Evolutionary conservation across 92 coral and sea anemone species (phyloP), one percentile per base, ranked within the genome.

Genomic region (Virgularia gustaviana): DNA sequence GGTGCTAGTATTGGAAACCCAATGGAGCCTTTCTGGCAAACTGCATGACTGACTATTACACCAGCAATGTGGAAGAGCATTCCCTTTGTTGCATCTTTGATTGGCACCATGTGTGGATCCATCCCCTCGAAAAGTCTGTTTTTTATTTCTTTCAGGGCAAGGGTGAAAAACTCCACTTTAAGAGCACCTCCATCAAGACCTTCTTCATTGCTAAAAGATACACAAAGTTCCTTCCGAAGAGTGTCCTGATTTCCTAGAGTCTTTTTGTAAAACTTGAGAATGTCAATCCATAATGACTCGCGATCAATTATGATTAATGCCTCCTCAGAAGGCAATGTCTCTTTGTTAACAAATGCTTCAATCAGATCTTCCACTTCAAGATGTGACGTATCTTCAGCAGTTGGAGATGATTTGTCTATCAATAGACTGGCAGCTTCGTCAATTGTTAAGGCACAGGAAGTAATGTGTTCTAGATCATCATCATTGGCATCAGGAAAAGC

Each of bases 91-190:
- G 51, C 33, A 34, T 80, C 80, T 36, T 80, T 80, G 18, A 73
- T 53, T 0, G 85, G 76, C 7, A 80, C 41, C 22, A 63, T 63
- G 15, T 72, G 29, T 28, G 59, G 57, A 49, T 11, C 57, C 19
- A 66, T 41, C 15, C 80, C 85, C 29, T 53, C 79, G 64, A 80
- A 80, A 9, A 80, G 68, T n/a, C 85, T 44, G 32, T 41, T 64
- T 22, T 73, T 80, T 20, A 80, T 22, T 25, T 80, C 74, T 29
- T 63, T 47, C 2, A 80, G 68, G 43, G 80, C 70, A 28, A 72
- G 49, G 23, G 58, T 16, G 37, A 58, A 79, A 57, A 70, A 70
- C 12, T 70, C 83, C 28, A 56, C 75, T 11, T 65, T 52, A 42
- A 63, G 64, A 6, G 77, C 83, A 4, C 77, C 83, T 54, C 65